Conservation (phyloP, 2,113 vertebrate genomes). For the Oryzias celebensis region DNA sequence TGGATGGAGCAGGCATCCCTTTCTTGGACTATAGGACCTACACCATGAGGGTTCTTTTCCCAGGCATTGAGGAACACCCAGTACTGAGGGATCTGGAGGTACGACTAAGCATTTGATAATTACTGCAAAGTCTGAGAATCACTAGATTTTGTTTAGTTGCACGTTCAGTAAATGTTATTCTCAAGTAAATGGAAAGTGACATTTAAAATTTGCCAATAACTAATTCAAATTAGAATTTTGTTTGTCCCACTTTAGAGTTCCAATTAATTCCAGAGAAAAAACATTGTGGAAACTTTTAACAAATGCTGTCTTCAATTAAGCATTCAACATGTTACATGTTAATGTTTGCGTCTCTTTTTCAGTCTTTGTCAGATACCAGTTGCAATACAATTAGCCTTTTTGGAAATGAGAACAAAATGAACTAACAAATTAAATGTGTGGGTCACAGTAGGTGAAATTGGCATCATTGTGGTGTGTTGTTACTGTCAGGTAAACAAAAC, state of each 20-base stretch:
- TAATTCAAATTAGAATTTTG: no score
- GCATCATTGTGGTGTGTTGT: conserved; percentile 59
- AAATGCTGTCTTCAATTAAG: conserved; percentile 9
- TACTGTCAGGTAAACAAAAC: conserved; percentile 62
- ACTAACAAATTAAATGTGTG: conserved; percentile 51
- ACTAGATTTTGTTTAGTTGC: no score
- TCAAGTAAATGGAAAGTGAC: not conserved
- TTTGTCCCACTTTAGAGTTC: not conserved
- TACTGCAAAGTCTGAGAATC: not conserved
- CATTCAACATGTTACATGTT: not conserved
- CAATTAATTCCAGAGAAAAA: not conserved
- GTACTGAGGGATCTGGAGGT: conserved; percentile 96
- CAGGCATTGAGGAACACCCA: conserved; percentile 96
- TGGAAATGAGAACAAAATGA: conserved; percentile 44
- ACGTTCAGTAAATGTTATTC: not conserved
- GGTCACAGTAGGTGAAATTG: conserved; percentile 67
- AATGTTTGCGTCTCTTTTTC: conserved; percentile 19
- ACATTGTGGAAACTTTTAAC: conserved; percentile 6
- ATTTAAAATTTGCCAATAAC: not conserved
- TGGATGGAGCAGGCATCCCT: conserved; percentile 94
- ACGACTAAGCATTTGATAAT: not conserved
- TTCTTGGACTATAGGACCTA: conserved; percentile 96
- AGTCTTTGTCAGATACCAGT: conserved; percentile 40
- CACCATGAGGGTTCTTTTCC: conserved; percentile 97
- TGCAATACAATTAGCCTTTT: conserved; percentile 58